These are phyloP conservation scores for Tenebrosternarchus preto DNA, from an alignment of 2,113 vertebrate genomes.

Conservation along the genomic window DNA sequence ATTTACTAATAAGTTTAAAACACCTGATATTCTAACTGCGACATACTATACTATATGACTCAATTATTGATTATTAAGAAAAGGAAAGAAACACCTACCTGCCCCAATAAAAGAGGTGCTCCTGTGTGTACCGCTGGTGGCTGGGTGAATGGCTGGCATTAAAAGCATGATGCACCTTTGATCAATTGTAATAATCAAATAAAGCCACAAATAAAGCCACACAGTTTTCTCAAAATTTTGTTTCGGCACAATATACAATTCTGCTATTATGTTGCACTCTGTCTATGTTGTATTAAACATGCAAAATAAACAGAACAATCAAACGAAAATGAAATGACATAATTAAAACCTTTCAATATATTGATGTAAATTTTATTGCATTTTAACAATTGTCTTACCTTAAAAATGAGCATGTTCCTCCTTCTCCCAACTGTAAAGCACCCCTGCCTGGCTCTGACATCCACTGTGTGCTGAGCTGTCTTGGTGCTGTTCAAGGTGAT, in stretches of 20 bases:
- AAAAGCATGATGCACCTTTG: conserved; percentile 17
- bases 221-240: neutral
- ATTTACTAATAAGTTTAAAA: no score
- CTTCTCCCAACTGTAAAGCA: neutral
- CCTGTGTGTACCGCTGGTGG: neutral
- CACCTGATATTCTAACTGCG: neutral
- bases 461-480: neutral
- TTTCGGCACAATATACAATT: neutral
- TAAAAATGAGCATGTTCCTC: neutral
- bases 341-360: neutral
- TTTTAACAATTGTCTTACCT: conserved; percentile 29
- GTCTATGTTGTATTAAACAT: neutral
- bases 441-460: conserved; percentile 1
- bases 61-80: neutral
- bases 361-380: neutral
- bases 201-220: neutral
- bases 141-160: neutral
- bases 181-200: neutral
- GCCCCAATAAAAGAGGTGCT: neutral
- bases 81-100: conserved; percentile 24
- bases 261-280: neutral
- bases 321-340: neutral
- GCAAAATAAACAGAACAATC: neutral
- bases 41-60: neutral
- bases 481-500: conserved; percentile 37